Conservation (phyloP, 2,888 invertebrate genomes). For the Erannis defoliaria region DNA sequence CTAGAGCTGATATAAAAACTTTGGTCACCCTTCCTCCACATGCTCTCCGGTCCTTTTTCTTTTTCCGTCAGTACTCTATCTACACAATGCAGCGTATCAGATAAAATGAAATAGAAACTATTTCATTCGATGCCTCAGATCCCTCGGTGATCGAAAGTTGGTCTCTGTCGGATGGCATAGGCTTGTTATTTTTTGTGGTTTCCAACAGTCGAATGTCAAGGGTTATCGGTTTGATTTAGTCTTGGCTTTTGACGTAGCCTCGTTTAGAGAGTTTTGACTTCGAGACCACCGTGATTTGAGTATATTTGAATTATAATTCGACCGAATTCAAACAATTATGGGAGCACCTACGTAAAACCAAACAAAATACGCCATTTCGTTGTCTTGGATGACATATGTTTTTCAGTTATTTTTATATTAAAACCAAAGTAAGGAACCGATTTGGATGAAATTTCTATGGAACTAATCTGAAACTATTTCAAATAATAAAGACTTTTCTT, state of each 20-base stretch:
- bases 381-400: too few species aligned
- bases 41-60: conserved; percentile 7
- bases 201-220: conserved; percentile 17
- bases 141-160: neutral
- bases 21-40: conserved; percentile 9
- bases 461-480: too few species aligned
- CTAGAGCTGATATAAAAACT: neutral
- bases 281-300: neutral
- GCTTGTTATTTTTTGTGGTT: conserved; percentile 5
- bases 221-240: conserved; percentile 20
- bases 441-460: too few species aligned
- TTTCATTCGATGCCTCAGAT: conserved; percentile 6
- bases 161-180: neutral
- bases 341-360: too few species aligned
- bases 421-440: too few species aligned
- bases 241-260: conserved; percentile 15
- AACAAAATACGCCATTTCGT: too few species aligned
- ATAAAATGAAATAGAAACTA: conserved; percentile 25
- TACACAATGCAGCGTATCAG: conserved; percentile 19
- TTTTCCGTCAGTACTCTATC: conserved; percentile 6
- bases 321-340: too few species aligned
- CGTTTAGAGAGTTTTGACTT: conserved; percentile 1
- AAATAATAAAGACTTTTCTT: too few species aligned
- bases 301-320: too few species aligned
- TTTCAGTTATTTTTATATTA: too few species aligned